A percentile compares a stretch with the other conserved stretches of the same genome.
phyloP scores from a whole-genome alignment of 2,797 vertebrate species.

The Danio jaintianensis region DNA sequence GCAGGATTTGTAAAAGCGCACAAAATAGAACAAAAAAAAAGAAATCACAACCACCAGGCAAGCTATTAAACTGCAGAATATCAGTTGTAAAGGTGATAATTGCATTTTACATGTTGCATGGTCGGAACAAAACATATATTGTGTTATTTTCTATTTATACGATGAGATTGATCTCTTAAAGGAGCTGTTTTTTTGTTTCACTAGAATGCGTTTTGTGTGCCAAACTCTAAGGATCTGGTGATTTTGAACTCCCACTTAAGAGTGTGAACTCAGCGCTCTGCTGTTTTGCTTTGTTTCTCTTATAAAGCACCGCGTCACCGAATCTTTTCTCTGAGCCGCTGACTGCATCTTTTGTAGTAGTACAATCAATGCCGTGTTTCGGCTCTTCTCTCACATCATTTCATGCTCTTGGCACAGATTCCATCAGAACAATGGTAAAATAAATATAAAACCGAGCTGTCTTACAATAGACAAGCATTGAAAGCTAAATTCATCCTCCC shows the following conservation, averaged over 20 bases:
- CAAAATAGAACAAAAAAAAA: neutral
- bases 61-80: constrained; percentile 9
- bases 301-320: neutral
- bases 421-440: constrained; percentile 13
- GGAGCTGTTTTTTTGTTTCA: constrained; percentile 26
- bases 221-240: constrained; percentile 32
- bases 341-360: constrained; percentile 2
- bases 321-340: constrained; percentile 31
- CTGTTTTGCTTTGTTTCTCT: constrained; percentile 12
- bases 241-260: constrained; percentile 28
- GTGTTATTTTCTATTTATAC: constrained; percentile 28
- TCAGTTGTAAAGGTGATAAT: constrained; percentile 25
- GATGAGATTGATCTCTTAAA: neutral
- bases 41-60: neutral
- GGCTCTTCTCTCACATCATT: constrained; percentile 12
- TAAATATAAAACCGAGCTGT: constrained; percentile 10
- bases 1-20: constrained; percentile 4
- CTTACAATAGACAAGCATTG: constrained; percentile 15
- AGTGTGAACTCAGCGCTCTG: constrained; percentile 13
- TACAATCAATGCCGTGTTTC: constrained; percentile 20
- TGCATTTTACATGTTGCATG: constrained; percentile 35
- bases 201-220: constrained; percentile 23
- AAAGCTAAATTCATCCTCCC: constrained; percentile 32
- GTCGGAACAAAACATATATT: constrained; percentile 20
- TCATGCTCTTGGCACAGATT: constrained; percentile 8